Percentiles rank a stretch among this genome's conserved stretches.
These are phyloP conservation scores for Ceuthmochares aereus DNA, from an alignment of 2,113 vertebrate genomes.

Conservation along the genomic window DNA sequence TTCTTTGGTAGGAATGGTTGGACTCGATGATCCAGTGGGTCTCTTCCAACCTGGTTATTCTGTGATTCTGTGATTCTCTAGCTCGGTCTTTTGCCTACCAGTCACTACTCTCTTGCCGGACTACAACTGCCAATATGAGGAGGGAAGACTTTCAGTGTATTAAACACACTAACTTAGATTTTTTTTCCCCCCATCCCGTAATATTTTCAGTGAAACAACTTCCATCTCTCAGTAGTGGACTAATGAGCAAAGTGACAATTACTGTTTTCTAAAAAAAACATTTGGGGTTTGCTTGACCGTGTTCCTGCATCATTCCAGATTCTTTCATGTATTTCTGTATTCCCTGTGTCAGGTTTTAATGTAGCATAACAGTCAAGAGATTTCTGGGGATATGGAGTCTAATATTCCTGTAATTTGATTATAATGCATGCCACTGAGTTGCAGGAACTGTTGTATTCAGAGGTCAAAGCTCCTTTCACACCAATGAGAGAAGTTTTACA, in stretches of 20 bases:
- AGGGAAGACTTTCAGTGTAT: accelerated
- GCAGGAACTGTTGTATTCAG: not conserved
- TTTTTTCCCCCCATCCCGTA: not conserved
- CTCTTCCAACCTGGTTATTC: too few relatives aligned
- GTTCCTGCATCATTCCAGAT: not conserved
- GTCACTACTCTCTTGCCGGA: not conserved
- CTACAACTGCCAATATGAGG: accelerated
- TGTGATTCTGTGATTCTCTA: too few relatives aligned
- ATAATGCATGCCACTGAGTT: not conserved
- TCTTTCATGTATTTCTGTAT: not conserved
- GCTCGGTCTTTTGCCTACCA: not conserved
- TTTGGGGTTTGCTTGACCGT: not conserved
- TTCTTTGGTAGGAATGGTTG: too few relatives aligned
- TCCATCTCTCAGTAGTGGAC: not conserved
- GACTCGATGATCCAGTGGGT: too few relatives aligned
- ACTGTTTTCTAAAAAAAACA: not conserved
- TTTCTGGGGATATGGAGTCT: not conserved
- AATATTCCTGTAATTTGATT: not conserved
- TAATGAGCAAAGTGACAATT: not conserved
- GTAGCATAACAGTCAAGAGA: accelerated
- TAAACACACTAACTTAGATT: not conserved
- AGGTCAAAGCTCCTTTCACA: conserved; percentile 3
- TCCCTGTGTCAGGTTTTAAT: not conserved
- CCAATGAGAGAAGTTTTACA: not conserved
- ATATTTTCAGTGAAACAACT: not conserved